phyloP scores from a whole-genome alignment of 2,797 vertebrate species.

The Pantherophis alleghaniensis region DNA sequence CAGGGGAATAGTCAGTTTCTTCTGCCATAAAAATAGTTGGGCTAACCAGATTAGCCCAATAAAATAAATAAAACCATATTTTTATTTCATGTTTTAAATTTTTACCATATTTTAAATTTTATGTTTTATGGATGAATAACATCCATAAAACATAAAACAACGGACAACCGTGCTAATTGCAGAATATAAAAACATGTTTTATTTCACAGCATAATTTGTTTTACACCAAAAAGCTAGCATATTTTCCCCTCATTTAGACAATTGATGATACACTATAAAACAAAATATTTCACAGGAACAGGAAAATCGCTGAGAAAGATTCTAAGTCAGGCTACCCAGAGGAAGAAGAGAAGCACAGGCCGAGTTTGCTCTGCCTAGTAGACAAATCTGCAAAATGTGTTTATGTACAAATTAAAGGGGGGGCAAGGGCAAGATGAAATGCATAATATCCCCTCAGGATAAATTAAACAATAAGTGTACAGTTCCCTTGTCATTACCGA shows the following conservation, averaged over 20 bases:
- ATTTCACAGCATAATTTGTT: background rate
- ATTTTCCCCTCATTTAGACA: background rate
- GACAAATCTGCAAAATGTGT: background rate
- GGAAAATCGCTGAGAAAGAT: background rate
- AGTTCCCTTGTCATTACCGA: constrained; percentile 46
- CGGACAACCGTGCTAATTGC: background rate
- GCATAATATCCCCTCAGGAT: background rate
- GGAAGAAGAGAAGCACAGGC: background rate
- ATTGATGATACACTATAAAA: background rate
- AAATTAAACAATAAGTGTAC: constrained; percentile 29
- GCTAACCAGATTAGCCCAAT: background rate
- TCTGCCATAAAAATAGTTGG: background rate
- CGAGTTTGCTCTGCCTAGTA: background rate
- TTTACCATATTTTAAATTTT: too few species aligned
- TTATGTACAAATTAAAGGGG: background rate
- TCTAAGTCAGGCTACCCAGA: background rate
- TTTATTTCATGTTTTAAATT: too few species aligned
- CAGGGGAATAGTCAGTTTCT: background rate
- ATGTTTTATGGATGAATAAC: background rate
- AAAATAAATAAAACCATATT: background rate
- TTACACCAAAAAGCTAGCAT: background rate
- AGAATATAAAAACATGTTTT: background rate
- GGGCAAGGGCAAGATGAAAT: background rate
- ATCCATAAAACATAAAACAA: background rate
- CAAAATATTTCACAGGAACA: background rate